phyloP scores from a whole-genome alignment of 2,113 vertebrate species.

The Perca schrenkii region DNA sequence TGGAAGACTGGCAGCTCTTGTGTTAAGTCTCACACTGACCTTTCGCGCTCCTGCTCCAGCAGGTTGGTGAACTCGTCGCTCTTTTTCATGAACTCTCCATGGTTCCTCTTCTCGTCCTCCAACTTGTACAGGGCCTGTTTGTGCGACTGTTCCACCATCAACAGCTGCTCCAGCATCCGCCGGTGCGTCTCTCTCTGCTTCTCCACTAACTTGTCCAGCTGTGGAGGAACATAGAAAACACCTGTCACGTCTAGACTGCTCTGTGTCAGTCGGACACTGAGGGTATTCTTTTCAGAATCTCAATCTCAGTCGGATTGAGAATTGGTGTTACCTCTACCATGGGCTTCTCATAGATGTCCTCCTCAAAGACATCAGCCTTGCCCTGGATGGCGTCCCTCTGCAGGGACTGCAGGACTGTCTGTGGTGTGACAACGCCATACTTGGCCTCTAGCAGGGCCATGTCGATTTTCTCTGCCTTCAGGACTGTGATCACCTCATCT shows the following conservation, averaged over 20 bases:
- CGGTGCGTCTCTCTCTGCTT: constrained; percentile 93
- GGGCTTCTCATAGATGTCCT: constrained; percentile 94
- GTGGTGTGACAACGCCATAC: constrained; percentile 95
- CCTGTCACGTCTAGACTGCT: constrained; percentile 6
- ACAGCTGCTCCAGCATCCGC: constrained; percentile 93
- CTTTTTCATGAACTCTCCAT: constrained; percentile 93
- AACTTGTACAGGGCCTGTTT: constrained; percentile 90
- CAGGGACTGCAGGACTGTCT: constrained; percentile 93
- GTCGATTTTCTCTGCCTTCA: constrained; percentile 97
- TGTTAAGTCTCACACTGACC: constrained; percentile 83
- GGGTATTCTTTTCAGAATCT: too few relatives aligned
- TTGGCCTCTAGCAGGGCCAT: constrained; percentile 94
- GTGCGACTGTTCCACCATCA: constrained; percentile 93
- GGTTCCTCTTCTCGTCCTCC: constrained; percentile 94
- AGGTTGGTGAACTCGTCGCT: constrained; percentile 94
- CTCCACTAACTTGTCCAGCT: constrained; percentile 95
- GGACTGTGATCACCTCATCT: constrained; percentile 96
- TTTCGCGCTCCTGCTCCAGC: constrained; percentile 95
- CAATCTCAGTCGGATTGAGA: not conserved
- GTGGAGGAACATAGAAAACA: constrained; percentile 1
- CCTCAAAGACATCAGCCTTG: constrained; percentile 87
- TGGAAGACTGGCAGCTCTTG: not conserved
- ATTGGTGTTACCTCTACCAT: constrained; percentile 91
- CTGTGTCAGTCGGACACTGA: not conserved
- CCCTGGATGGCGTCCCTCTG: constrained; percentile 94